Percentiles rank a stretch among this genome's conserved stretches.
These are phyloP conservation scores for Coecobrya sp. DNA, from an alignment of 2,888 invertebrate species.

Conservation along the genomic window DNA sequence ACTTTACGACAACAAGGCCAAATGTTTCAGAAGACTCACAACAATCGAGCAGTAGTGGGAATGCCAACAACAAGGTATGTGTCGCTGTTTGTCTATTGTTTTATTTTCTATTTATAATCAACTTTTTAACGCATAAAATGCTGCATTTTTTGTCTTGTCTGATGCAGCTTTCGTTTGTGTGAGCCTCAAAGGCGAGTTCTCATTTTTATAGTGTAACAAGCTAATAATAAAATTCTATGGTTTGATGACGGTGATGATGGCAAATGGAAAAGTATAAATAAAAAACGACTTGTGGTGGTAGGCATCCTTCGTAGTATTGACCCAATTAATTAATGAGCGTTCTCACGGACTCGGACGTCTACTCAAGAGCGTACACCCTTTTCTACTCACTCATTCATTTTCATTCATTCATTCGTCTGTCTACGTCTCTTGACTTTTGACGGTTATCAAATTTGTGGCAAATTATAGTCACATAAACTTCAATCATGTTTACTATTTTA, in stretches of 20 bases:
- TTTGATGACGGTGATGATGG: slow-evolving; percentile 30
- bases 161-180: slow-evolving; percentile 34
- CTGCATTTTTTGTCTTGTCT: slow-evolving; percentile 39
- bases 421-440: neutral
- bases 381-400: slow-evolving; percentile 21
- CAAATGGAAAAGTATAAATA: slow-evolving; percentile 34
- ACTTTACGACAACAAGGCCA: slow-evolving; percentile 84
- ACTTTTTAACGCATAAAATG: slow-evolving; percentile 4
- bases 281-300: slow-evolving; percentile 62
- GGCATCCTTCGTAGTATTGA: slow-evolving; percentile 69
- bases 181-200: slow-evolving; percentile 1
- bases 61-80: slow-evolving; percentile 82
- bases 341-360: slow-evolving; percentile 67
- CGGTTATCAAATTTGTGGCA: neutral
- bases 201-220: slow-evolving; percentile 32
- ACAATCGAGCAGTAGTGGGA: slow-evolving; percentile 70
- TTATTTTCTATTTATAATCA: slow-evolving; percentile 32
- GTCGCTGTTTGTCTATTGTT: slow-evolving; percentile 49
- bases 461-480: slow-evolving; percentile 31
- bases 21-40: slow-evolving; percentile 81
- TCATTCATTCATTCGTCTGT: slow-evolving; percentile 34
- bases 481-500: neutral
- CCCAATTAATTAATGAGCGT: slow-evolving; percentile 77
- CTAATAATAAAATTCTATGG: slow-evolving; percentile 12
- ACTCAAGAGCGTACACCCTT: slow-evolving; percentile 57